Evolutionary conservation across 1,140 invertebrate species (phyloP), one percentile per base, ranked within the genome.

Genomic region (Scylla paramamosain): DNA sequence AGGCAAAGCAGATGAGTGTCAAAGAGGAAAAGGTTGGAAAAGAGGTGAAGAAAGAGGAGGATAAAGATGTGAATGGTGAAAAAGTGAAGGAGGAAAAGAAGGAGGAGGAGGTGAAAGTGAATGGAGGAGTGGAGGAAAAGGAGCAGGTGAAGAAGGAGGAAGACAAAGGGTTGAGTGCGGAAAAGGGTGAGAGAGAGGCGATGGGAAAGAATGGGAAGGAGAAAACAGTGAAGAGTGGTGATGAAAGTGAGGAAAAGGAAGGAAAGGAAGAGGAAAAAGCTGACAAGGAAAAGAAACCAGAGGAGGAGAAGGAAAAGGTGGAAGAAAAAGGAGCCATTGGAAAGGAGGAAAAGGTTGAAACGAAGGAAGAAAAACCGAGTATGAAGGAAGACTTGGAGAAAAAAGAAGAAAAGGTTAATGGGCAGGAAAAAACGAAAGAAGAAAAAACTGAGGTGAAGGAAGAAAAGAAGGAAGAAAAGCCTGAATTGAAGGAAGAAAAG

Each of bases 11-110:
- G 28, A 59, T 45, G 39, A 92, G 82, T 25, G 48, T 77, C 8
- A 32, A 67, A 0, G 91, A 92, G 39, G 67, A 82, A 31, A 16
- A 92, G 67, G 45, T 39, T 29, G 91, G 45, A 20, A 93, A 93
- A n/a, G 46, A 93, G 29, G 25, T 3, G 32, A 10, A 91, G 89
- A 45, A 45, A n/a, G 45, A 84, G 20, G 31, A 84, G 82, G 32
- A 82, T 14, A 39, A 83, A 31, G n/a, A 3, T 16, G 82, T 82
- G 31, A 39, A 16, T 8, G 89, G 20, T 14, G 67, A 82, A 4
- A 31, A 39, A 46, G 91, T 4, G 20, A 88, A 32, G 46, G 86
- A 88, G 45, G 89, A 46, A 28, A 91, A 91, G 48, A 46, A 91
- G 39, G 31, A 52, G 48, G 89, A 46, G 20, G 46, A 91, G n/a